A percentile compares a stretch with the other conserved stretches of the same genome.
Evolutionary conservation across 2,113 vertebrate species (phyloP).

Genomic region (Oplegnathus fasciatus): DNA sequence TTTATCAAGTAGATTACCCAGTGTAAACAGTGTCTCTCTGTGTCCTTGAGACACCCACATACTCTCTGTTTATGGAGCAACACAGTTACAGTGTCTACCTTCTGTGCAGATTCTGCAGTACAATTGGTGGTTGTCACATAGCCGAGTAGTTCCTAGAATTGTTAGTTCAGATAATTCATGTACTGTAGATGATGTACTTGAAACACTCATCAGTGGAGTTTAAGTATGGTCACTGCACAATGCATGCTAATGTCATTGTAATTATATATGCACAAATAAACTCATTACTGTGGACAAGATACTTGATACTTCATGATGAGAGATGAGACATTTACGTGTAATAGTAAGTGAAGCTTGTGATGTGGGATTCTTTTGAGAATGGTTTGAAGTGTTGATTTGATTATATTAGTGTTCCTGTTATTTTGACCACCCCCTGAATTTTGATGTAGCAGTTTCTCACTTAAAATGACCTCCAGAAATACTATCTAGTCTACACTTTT

Average conservation of each 20-base stretch:
- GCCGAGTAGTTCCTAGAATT: neutral
- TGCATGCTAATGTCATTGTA: neutral
- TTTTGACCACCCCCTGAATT: neutral
- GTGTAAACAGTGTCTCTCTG: slow-evolving; percentile 54
- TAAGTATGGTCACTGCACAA: neutral
- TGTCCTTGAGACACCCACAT: slow-evolving; percentile 72
- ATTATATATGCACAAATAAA: neutral
- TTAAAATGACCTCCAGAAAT: slow-evolving; percentile 27
- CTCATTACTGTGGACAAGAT: neutral
- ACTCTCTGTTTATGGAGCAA: slow-evolving; percentile 68
- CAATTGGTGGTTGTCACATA: neutral
- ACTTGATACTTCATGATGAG: neutral
- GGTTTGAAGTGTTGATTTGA: neutral
- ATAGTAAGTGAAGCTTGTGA: neutral
- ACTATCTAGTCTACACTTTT: neutral
- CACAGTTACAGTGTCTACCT: slow-evolving; percentile 39
- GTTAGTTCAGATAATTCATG: neutral
- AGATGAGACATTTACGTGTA: neutral
- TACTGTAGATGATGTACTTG: neutral
- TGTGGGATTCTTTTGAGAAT: neutral
- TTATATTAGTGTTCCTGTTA: neutral
- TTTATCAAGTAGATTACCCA: slow-evolving; percentile 31
- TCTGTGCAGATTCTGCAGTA: slow-evolving; percentile 21
- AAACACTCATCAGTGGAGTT: neutral
- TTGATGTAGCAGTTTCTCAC: neutral